Conservation (phyloP, 2,797 vertebrate species). For the Lutra lutra region DNA sequence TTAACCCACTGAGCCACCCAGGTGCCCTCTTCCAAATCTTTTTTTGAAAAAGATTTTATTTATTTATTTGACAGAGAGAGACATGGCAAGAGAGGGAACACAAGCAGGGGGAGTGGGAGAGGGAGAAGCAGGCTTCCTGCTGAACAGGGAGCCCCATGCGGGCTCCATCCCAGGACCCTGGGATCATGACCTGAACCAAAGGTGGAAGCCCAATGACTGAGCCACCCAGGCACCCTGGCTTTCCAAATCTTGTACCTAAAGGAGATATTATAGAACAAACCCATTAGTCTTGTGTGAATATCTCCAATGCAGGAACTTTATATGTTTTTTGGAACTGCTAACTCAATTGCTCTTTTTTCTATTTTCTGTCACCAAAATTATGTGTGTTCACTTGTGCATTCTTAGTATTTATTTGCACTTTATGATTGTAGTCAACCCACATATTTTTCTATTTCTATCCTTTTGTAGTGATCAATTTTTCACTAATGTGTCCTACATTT, state of each 20-base stretch:
- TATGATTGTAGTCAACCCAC: neutral
- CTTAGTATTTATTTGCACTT: neutral
- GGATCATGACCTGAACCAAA: too few relatives aligned
- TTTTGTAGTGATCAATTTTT: slow-evolving; percentile 26
- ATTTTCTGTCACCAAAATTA: neutral
- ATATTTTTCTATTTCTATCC: neutral
- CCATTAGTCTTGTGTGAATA: neutral
- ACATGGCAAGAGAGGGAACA: too few relatives aligned
- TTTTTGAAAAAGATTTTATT: too few relatives aligned
- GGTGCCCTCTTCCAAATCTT: neutral
- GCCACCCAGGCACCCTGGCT: neutral
- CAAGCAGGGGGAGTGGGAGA: too few relatives aligned
- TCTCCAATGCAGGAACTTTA: neutral
- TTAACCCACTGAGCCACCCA: too few relatives aligned
- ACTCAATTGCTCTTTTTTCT: neutral
- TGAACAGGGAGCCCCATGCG: too few relatives aligned
- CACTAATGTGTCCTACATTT: too few relatives aligned
- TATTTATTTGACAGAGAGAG: too few relatives aligned
- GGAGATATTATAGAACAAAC: neutral
- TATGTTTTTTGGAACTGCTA: neutral
- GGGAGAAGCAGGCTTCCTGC: too few relatives aligned
- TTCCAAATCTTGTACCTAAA: neutral
- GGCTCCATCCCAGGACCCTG: too few relatives aligned
- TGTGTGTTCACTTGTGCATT: neutral
- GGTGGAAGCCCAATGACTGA: too few relatives aligned